A percentile compares a stretch with the other conserved stretches of the same genome.
Evolutionary conservation across 2,888 invertebrate genomes (phyloP).

Genomic region (Mechanitis messenoides): DNA sequence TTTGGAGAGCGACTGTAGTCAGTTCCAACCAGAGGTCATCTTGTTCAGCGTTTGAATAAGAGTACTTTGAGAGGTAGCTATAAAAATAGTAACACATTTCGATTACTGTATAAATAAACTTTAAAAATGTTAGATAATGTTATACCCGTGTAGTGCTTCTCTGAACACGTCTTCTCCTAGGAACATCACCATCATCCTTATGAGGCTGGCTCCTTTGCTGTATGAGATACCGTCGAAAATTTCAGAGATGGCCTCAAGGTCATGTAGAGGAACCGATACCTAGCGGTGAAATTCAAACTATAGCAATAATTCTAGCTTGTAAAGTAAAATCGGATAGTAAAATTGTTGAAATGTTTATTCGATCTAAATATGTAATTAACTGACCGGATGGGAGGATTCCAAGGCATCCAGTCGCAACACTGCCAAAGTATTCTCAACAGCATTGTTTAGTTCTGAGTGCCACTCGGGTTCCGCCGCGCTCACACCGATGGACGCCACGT

Average conservation of each 20-base stretch:
- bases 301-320: not conserved
- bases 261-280: slow-evolving; percentile 82
- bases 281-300: slow-evolving; percentile 32
- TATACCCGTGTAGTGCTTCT: slow-evolving; percentile 77
- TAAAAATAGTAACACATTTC: slow-evolving; percentile 3
- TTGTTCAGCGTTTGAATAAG: slow-evolving; percentile 86
- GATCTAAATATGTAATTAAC: slow-evolving; percentile 17
- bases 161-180: slow-evolving; percentile 87
- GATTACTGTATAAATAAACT: not conserved
- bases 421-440: slow-evolving; percentile 72
- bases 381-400: slow-evolving; percentile 86
- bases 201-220: slow-evolving; percentile 87
- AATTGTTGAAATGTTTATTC: no score
- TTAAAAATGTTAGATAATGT: not conserved
- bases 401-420: slow-evolving; percentile 84
- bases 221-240: slow-evolving; percentile 92
- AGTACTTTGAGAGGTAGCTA: slow-evolving; percentile 79
- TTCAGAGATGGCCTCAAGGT: slow-evolving; percentile 87
- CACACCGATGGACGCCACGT: slow-evolving; percentile 78
- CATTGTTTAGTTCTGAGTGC: slow-evolving; percentile 77
- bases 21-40: slow-evolving; percentile 90
- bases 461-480: slow-evolving; percentile 80
- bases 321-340: not conserved
- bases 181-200: slow-evolving; percentile 94
- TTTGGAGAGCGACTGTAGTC: slow-evolving; percentile 69